A percentile compares a stretch with the other conserved stretches of the same genome.
These are phyloP conservation scores for Ctenopoma kingsleyae DNA, from an alignment of 2,797 vertebrate genomes.

Conservation along the genomic window DNA sequence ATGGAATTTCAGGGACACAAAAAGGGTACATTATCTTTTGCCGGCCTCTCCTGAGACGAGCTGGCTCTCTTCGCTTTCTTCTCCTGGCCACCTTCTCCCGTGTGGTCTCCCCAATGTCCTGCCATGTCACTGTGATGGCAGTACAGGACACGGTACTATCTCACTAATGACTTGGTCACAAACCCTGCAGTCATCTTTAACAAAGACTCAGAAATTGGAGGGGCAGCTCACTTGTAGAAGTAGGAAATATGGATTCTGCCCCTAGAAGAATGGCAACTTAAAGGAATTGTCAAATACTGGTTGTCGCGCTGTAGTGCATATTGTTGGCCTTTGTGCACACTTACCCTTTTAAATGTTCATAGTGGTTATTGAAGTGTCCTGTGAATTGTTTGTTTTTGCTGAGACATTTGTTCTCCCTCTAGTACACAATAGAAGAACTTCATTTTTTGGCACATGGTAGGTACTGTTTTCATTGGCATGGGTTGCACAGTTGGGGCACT, in stretches of 20 bases:
- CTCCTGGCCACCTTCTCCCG: slow-evolving; percentile 30
- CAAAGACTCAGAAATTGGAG: slow-evolving; percentile 25
- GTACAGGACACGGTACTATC: slow-evolving; percentile 34
- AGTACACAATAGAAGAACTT: slow-evolving; percentile 10
- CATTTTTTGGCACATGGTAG: slow-evolving; percentile 6
- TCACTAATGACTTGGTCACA: slow-evolving; percentile 45
- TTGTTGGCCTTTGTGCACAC: neutral
- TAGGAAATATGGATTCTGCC: neutral
- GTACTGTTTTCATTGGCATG: slow-evolving; percentile 28
- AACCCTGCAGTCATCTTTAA: slow-evolving; percentile 28
- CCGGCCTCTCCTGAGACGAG: slow-evolving; percentile 50
- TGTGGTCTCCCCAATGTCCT: slow-evolving; percentile 41
- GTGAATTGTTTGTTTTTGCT: slow-evolving; percentile 34
- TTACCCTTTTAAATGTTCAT: slow-evolving; percentile 1
- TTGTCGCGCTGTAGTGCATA: neutral
- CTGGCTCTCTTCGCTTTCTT: slow-evolving; percentile 45
- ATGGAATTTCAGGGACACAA: slow-evolving; percentile 68
- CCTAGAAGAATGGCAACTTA: neutral
- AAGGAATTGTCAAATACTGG: neutral
- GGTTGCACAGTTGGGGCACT: slow-evolving; percentile 19
- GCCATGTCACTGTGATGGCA: slow-evolving; percentile 50
- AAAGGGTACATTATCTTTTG: slow-evolving; percentile 60
- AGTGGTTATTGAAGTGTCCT: slow-evolving; percentile 17
- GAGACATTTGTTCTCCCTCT: slow-evolving; percentile 38
- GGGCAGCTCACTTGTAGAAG: neutral